Conservation (phyloP, 2,113 vertebrate genomes). For the Tylochromis polylepis region DNA sequence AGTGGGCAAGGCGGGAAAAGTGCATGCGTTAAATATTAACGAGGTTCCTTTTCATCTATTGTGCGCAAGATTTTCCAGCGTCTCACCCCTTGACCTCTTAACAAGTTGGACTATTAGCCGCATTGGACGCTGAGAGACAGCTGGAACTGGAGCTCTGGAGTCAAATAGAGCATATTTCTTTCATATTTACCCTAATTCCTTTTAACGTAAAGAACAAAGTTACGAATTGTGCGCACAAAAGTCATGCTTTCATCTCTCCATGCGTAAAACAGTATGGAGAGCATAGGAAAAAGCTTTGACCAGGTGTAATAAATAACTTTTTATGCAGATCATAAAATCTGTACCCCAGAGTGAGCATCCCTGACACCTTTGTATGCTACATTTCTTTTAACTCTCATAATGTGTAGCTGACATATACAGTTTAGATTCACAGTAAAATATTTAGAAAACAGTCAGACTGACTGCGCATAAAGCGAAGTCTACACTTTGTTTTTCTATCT, state of each 20-base stretch:
- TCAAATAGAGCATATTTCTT: neutral
- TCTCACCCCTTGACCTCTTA: constrained; percentile 60
- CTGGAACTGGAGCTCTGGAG: neutral
- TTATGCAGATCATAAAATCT: neutral
- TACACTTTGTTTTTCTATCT: neutral
- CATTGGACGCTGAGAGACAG: neutral
- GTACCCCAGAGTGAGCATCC: neutral
- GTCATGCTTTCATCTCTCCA: neutral
- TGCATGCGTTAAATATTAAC: constrained; percentile 67
- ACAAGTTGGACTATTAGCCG: constrained; percentile 26
- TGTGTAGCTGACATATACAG: neutral
- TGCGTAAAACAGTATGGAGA: neutral
- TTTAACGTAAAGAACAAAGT: neutral
- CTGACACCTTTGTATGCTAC: neutral
- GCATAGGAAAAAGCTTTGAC: neutral
- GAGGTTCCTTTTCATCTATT: constrained; percentile 60
- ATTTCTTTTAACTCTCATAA: neutral
- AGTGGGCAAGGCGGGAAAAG: constrained; percentile 25
- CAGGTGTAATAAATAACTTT: neutral
- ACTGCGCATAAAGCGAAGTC: neutral
- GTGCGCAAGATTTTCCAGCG: constrained; percentile 72
- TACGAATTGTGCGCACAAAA: neutral
- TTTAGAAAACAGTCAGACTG: neutral
- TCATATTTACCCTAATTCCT: neutral
- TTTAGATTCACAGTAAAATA: neutral